phyloP scores from a whole-genome alignment of 2,888 invertebrate species.

The Drosophila differens region DNA sequence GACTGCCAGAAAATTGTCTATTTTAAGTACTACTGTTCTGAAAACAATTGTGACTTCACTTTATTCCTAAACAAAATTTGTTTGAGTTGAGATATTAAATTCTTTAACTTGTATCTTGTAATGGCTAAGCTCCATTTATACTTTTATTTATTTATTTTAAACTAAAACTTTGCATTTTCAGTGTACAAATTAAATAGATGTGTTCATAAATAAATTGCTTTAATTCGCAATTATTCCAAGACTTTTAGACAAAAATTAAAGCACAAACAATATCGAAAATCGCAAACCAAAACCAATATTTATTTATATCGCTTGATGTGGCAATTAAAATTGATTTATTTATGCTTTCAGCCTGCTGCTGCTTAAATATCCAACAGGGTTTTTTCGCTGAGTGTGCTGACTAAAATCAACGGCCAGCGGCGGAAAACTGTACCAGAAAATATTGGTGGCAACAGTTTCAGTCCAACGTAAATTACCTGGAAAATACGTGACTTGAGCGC shows the following conservation, averaged over 20 bases:
- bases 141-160: background rate
- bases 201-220: background rate
- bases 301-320: too few relatives aligned
- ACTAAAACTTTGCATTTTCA: background rate
- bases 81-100: background rate
- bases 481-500: slow-evolving; percentile 83
- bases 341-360: background rate
- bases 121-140: background rate
- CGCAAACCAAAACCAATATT: background rate
- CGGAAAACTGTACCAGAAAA: slow-evolving; percentile 65
- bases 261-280: background rate
- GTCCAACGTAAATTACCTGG: slow-evolving; percentile 85
- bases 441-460: slow-evolving; percentile 81
- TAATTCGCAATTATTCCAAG: background rate
- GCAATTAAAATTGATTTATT: too few relatives aligned
- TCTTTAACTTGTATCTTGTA: background rate
- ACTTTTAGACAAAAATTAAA: background rate
- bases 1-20: background rate
- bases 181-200: background rate
- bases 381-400: background rate
- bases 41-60: background rate
- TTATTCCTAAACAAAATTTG: background rate
- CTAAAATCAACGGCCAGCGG: slow-evolving; percentile 40
- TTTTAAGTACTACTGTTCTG: background rate
- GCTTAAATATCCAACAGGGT: background rate